phyloP scores from a whole-genome alignment of 2,797 vertebrate species.

The Pempheris klunzingeri region DNA sequence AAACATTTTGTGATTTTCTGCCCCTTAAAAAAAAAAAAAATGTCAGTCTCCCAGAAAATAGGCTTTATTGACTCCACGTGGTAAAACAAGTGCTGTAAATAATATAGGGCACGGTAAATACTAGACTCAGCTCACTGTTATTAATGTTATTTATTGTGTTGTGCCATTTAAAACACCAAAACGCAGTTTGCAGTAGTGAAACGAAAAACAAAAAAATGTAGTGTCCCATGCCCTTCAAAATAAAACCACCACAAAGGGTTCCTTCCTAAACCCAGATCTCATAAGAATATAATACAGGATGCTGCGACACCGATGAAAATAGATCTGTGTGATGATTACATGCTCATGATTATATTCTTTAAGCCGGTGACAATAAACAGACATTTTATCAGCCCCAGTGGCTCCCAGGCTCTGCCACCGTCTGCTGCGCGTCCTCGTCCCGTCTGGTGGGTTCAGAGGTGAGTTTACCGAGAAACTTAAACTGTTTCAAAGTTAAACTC shows the following conservation, averaged over 20 bases:
- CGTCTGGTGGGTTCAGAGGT: slow-evolving; percentile 80
- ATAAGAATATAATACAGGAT: neutral
- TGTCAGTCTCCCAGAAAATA: neutral
- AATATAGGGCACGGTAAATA: too few species aligned
- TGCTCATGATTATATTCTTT: neutral
- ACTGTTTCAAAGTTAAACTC: slow-evolving; percentile 81
- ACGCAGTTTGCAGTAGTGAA: neutral
- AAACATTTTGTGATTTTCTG: neutral
- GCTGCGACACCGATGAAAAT: neutral
- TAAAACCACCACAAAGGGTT: neutral
- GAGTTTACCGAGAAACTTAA: slow-evolving; percentile 83
- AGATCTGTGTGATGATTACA: too few species aligned
- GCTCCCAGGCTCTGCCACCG: slow-evolving; percentile 39
- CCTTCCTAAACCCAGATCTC: neutral
- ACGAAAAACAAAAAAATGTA: too few species aligned
- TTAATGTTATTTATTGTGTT: neutral
- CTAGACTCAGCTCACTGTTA: too few species aligned
- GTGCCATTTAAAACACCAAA: neutral
- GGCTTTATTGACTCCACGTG: neutral
- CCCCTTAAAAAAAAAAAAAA: too few species aligned
- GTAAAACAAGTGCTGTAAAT: neutral
- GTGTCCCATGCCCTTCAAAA: neutral
- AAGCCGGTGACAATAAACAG: neutral
- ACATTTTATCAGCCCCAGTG: neutral
- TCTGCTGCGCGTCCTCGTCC: slow-evolving; percentile 50